Evolutionary conservation across 2,888 invertebrate species (phyloP).

Genomic region (Neoaliturus tenellus): DNA sequence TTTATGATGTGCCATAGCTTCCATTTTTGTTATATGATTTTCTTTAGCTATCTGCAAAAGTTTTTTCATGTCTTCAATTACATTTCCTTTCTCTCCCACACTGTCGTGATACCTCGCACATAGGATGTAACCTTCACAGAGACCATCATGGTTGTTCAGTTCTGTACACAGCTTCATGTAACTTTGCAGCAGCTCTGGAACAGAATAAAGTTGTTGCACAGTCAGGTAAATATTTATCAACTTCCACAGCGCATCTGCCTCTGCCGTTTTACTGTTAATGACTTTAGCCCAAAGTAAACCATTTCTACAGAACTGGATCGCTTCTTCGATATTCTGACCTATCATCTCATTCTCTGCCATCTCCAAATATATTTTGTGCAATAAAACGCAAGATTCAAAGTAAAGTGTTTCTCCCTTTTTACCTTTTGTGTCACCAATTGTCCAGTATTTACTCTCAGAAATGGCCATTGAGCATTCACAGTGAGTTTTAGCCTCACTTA

Average conservation of each 20-base stretch:
- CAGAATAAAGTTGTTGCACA: background rate
- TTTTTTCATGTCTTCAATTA: conserved; percentile 2
- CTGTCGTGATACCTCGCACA: background rate
- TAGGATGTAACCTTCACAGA: conserved; percentile 2
- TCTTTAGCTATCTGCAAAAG: background rate
- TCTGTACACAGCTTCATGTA: conserved; percentile 7
- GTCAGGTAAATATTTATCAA: background rate
- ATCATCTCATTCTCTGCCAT: background rate
- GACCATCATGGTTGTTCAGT: background rate
- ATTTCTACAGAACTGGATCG: background rate
- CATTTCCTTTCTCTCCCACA: background rate
- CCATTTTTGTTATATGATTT: background rate
- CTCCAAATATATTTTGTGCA: background rate
- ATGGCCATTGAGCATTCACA: background rate
- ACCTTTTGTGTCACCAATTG: background rate
- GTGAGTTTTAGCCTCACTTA: background rate
- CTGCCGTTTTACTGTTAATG: background rate
- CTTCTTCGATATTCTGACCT: background rate
- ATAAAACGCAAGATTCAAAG: background rate
- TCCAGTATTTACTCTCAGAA: background rate
- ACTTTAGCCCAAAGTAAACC: conserved; percentile 11
- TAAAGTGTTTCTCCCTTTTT: background rate
- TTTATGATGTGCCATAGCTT: background rate
- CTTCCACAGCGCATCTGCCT: background rate
- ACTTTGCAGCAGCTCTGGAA: background rate